Base-by-base conservation (phyloP, 2,113 vertebrate genomes). In the Sinocyclocheilus anshuiensis region DNA sequence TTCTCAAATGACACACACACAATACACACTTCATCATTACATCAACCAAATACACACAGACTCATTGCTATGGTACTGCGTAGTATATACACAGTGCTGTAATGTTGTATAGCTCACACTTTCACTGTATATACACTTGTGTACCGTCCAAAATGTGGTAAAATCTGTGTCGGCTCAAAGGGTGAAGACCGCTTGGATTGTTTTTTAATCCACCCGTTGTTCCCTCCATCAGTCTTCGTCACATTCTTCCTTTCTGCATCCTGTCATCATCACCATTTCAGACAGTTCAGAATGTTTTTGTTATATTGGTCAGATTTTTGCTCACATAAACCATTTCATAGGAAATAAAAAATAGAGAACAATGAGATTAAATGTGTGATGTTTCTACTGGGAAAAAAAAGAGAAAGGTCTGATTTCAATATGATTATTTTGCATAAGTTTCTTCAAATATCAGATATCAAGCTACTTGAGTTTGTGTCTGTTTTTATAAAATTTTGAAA, bases 1-100 rank as follows among this genome's bases (percentile, higher is more conserved):
- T 93, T 95, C 94, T 96, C 95, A 95, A 93, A 95, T 96, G 90
- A 45, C 42, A 45, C 42, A 45, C 42, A 45, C 42, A 45, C 42
- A 45, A 45, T 45, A 45, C 83, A 87, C 86, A 83, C 86, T 81
- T 77, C 74, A 50, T 78, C 77, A 83, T 59, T 78, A 63, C 72
- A 69, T 33, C 63, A 86, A 81, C 53, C 85, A 84, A 42, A 79
- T 69, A 86, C 63, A 83, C 50, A 63, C 76, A 81, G 18, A 33
- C 79, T 61, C 48, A 77, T 67, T 77, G 75, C 42, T 65, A 42
- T 84, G 55, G 53, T 22, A 63, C 57, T 39, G 1, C 61, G 33
- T 45, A 75, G 61, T 86, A 22, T 63, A 86, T 57, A 80, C 77
- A 80, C 69, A 53, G 24, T 5, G 29, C 55, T 57, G 5, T 33